phyloP scores from a whole-genome alignment of 2,888 invertebrate species.

The Oligia latruncula region DNA sequence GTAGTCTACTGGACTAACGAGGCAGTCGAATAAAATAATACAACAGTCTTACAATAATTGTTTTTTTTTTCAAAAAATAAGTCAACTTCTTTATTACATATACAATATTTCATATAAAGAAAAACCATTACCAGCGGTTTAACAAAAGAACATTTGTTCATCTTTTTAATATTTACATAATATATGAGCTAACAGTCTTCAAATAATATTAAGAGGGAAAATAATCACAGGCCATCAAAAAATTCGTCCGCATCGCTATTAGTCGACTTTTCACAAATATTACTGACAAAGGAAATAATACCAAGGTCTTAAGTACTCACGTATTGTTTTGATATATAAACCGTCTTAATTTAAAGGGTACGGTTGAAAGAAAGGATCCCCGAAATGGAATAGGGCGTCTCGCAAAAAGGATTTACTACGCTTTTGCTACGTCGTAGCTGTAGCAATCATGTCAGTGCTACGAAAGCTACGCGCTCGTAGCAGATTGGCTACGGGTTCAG shows the following conservation, averaged over 20 bases:
- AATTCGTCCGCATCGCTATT: background rate
- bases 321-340: slow-evolving; percentile 46
- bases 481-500: background rate
- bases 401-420: slow-evolving; percentile 9
- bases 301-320: slow-evolving; percentile 16
- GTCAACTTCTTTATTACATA: too few relatives aligned
- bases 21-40: background rate
- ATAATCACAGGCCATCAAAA: too few relatives aligned
- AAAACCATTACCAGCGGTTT: background rate
- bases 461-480: slow-evolving; percentile 31
- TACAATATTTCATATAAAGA: too few relatives aligned
- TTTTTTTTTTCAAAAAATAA: background rate
- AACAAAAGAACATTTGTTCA: background rate
- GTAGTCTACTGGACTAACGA: background rate
- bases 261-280: background rate
- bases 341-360: slow-evolving; percentile 24
- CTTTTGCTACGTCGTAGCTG: slow-evolving; percentile 47
- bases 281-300: slow-evolving; percentile 26
- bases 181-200: too few relatives aligned
- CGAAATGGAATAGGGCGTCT: slow-evolving; percentile 38
- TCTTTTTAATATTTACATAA: background rate
- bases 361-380: slow-evolving; percentile 26
- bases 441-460: slow-evolving; percentile 11
- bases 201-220: too few relatives aligned
- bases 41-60: background rate